These are phyloP conservation scores for Actinia equina DNA, from an alignment of 64 coral and sea anemone genomes.

Conservation along the genomic window DNA sequence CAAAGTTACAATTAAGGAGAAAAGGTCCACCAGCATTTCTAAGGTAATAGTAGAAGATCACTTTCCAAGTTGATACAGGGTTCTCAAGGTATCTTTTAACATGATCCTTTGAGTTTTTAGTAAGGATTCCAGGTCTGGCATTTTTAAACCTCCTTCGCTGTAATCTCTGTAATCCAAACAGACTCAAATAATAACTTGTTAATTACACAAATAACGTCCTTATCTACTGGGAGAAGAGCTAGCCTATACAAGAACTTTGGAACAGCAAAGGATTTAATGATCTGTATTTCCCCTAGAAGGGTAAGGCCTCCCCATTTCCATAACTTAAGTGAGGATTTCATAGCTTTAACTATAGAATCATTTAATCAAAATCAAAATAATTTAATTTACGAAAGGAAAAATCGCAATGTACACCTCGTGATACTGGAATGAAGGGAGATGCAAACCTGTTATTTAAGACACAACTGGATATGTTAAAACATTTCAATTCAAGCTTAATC, in stretches of 20 bases:
- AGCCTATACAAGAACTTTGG: not conserved
- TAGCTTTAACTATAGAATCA: not conserved
- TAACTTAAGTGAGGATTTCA: not conserved
- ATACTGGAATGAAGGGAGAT: no score
- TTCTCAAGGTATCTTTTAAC: no score
- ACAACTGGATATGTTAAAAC: no score
- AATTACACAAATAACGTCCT: not conserved
- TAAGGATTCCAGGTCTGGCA: no score
- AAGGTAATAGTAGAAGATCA: no score
- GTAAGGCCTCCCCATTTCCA: not conserved
- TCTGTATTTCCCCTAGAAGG: not conserved
- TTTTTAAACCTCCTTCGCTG: no score
- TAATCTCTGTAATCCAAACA: not conserved
- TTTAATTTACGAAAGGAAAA: not conserved
- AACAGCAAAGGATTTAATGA: not conserved
- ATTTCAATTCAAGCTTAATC: not conserved
- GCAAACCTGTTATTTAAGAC: no score
- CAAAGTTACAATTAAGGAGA: no score
- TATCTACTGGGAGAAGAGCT: not conserved
- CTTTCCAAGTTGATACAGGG: no score
- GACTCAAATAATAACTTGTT: not conserved
- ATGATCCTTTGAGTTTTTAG: no score
- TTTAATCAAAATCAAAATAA: no score
- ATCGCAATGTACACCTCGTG: not conserved
- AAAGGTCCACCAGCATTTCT: no score